Percentiles rank a stretch among this genome's conserved stretches.
Evolutionary conservation across 1,140 invertebrate genomes (phyloP).

Genomic region (Brachionus koreanus): DNA sequence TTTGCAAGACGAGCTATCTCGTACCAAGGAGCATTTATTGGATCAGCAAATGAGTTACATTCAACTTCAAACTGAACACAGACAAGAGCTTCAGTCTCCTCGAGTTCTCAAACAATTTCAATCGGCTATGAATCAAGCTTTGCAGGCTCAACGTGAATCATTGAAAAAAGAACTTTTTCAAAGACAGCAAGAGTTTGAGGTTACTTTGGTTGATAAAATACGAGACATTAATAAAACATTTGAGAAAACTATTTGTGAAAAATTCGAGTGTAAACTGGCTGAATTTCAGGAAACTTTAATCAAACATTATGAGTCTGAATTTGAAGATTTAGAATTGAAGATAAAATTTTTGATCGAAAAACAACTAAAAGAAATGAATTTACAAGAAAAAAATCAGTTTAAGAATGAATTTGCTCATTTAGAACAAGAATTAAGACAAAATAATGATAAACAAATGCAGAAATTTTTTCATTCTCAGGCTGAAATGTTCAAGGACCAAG

Average conservation of each 20-base stretch:
- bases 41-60: slow-evolving; percentile 24
- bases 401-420: not conserved
- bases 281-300: slow-evolving; percentile 30
- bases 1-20: not conserved
- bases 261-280: slow-evolving; percentile 17
- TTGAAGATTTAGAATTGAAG: slow-evolving; percentile 21
- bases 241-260: not conserved
- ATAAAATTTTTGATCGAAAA: slow-evolving; percentile 6
- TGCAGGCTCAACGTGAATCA: not conserved
- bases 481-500: not conserved
- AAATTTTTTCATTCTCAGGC: not conserved
- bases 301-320: slow-evolving; percentile 32
- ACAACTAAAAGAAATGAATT: not conserved
- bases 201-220: not conserved
- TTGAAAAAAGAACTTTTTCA: not conserved
- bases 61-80: slow-evolving; percentile 1
- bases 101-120: not conserved
- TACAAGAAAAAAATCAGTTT: not conserved
- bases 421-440: not conserved
- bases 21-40: slow-evolving; percentile 4
- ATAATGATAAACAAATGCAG: slow-evolving; percentile 1
- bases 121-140: not conserved
- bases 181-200: not conserved
- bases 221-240: slow-evolving; percentile 6
- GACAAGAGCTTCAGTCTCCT: not conserved